Conservation (phyloP, 2,888 invertebrate species). For the Ormyrus nitidulus region DNA sequence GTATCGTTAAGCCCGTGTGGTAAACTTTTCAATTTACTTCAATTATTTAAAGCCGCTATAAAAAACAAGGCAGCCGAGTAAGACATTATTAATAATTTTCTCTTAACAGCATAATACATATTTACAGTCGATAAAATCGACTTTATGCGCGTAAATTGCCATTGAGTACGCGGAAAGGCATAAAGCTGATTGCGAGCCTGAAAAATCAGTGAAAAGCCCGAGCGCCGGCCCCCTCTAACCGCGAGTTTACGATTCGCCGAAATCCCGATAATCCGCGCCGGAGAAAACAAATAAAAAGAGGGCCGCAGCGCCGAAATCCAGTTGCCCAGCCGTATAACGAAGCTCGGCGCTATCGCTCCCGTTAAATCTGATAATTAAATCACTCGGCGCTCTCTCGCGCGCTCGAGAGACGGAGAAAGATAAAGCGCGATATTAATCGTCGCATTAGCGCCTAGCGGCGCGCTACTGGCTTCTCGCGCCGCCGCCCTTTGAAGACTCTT, state of each 20-base stretch:
- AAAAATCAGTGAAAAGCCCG: neutral
- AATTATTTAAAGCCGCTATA: neutral
- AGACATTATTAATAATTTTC: constrained; percentile 15
- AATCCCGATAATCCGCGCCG: neutral
- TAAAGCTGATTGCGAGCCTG: constrained; percentile 14
- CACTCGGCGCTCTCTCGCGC: constrained; percentile 56
- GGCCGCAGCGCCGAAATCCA: neutral
- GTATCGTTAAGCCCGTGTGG: neutral
- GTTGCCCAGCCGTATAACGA: constrained; percentile 62
- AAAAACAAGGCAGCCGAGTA: neutral
- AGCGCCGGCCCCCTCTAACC: neutral
- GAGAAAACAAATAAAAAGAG: neutral
- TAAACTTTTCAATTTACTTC: neutral
- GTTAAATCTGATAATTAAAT: constrained; percentile 71
- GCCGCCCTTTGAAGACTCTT: neutral
- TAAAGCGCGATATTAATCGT: constrained; percentile 37
- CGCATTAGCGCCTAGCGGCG: constrained; percentile 27
- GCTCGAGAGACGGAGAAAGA: neutral
- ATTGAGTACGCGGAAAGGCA: neutral
- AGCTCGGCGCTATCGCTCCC: constrained; percentile 66
- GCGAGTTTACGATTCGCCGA: constrained; percentile 8
- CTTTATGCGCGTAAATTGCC: constrained; percentile 15
- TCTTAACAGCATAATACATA: neutral
- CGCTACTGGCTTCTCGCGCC: neutral
- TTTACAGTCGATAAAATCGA: constrained; percentile 11